Percentiles rank a stretch among this genome's conserved stretches.
Conservation (phyloP, 2,113 vertebrate species). For the Peromyscus maniculatus region DNA sequence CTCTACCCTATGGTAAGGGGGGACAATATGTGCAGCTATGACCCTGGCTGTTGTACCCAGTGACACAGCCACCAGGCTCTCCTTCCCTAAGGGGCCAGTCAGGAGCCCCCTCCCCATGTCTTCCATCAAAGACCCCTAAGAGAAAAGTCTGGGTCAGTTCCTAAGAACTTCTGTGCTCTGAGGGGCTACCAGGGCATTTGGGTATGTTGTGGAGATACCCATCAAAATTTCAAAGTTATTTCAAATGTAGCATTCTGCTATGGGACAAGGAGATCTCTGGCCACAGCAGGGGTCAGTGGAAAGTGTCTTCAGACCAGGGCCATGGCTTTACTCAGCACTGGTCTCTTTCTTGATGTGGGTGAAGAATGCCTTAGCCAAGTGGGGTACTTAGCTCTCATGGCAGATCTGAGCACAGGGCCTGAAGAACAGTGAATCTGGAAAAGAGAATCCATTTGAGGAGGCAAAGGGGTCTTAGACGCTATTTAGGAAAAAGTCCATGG, state of each 20-base stretch:
- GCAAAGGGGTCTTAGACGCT: background rate
- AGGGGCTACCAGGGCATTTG: too few relatives aligned
- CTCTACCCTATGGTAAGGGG: rapidly evolving
- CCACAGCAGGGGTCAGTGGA: background rate
- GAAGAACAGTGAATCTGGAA: background rate
- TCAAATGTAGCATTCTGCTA: background rate
- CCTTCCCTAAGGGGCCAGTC: background rate
- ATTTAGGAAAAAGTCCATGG: background rate
- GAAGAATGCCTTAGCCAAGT: background rate
- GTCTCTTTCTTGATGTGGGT: background rate
- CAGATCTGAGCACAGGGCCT: background rate
- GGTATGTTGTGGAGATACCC: rapidly evolving
- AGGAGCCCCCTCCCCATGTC: background rate
- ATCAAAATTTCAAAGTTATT: background rate
- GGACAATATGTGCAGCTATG: background rate
- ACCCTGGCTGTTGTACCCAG: background rate
- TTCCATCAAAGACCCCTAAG: background rate
- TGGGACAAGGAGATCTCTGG: background rate
- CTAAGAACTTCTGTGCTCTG: background rate
- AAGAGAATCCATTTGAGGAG: background rate
- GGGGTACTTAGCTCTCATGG: background rate
- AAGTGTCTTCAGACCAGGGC: background rate
- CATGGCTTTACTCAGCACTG: background rate
- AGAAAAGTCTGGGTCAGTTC: background rate
- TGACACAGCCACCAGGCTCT: background rate